Percentiles rank a stretch among this genome's conserved stretches.
Conservation (phyloP, 2,113 vertebrate species). For the Monarcha castaneiventris region DNA sequence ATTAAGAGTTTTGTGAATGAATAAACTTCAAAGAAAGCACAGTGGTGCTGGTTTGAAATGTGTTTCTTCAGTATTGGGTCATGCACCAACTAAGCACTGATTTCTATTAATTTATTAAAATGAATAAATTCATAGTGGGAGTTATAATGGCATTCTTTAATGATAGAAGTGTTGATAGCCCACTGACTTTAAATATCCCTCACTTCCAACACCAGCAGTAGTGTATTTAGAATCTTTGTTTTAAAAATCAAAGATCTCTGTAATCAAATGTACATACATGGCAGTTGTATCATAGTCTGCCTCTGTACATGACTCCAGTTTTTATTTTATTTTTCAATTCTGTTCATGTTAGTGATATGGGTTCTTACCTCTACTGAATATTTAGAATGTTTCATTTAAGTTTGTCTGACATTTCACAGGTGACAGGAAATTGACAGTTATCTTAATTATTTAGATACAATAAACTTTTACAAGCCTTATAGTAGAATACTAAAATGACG, state of each 20-base stretch:
- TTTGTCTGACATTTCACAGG: background rate
- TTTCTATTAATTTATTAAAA: background rate
- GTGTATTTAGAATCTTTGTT: background rate
- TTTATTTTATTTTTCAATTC: background rate
- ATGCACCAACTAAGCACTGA: background rate
- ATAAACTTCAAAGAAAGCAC: conserved; percentile 14
- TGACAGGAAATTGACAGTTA: background rate
- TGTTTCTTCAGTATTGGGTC: background rate
- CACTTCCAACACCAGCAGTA: background rate
- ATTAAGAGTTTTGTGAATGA: conserved; percentile 43
- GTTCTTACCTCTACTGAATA: background rate
- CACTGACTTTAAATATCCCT: background rate
- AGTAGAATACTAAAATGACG: background rate
- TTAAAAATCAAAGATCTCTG: background rate
- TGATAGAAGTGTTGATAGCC: background rate
- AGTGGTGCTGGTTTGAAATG: background rate
- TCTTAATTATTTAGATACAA: background rate
- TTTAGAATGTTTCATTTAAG: background rate
- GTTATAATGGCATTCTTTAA: background rate
- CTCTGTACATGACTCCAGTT: background rate
- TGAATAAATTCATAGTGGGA: background rate
- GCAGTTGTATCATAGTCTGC: background rate
- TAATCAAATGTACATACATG: background rate
- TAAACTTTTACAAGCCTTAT: background rate
- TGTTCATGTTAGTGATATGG: background rate